Base-by-base conservation (phyloP, 2,888 invertebrate species). In the Cephus nigrinus region DNA sequence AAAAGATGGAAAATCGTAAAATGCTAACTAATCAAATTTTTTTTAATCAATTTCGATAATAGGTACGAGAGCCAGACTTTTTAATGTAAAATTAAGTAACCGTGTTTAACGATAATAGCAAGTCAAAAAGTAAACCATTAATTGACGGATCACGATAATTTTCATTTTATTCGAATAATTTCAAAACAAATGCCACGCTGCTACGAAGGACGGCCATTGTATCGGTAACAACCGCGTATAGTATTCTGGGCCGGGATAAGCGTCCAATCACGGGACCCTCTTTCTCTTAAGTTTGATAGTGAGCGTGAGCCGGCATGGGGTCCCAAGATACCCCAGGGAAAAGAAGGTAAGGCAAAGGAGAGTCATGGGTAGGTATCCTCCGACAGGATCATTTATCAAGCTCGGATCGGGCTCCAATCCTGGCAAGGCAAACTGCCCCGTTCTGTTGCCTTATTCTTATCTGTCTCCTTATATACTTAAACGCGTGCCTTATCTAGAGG, bases 351-450 rank as follows among this genome's bases (percentile, higher is more conserved):
- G 71, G 76, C 76, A 74, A 80, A 77, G 15, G 68, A 77, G 80
- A 68, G 71, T 69, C 69, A 76, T 73, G 40, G 76, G 73, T 77
- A 80, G 80, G 71, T 40, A 69, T 77, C 69, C 75, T 79, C 78
- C 72, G 80, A 80, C 76, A 79, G 75, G 78, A 83, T 85, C 85
- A 87, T 87, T 85, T 86, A 86, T 87, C 87, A 87, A 82, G 82
- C 80, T 81, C 79, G 80, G 82, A 82, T 84, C 82, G 80, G 80
- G 75, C 79, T 80, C 81, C 82, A 81, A 83, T 82, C 82, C 80
- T 69, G 81, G 78, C 75, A 74, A 79, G 80, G 78, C 81, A 75
- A 77, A 81, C 83, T 80, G 78, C 81, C 78, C 80, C 78, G 31
- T 81, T 82, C 81, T 80, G 81, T 81, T 82, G 82, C 77, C 69